A percentile compares a stretch with the other conserved stretches of the same genome.
Evolutionary conservation across 2,113 vertebrate genomes (phyloP).

Genomic region (Perognathus longimembris): DNA sequence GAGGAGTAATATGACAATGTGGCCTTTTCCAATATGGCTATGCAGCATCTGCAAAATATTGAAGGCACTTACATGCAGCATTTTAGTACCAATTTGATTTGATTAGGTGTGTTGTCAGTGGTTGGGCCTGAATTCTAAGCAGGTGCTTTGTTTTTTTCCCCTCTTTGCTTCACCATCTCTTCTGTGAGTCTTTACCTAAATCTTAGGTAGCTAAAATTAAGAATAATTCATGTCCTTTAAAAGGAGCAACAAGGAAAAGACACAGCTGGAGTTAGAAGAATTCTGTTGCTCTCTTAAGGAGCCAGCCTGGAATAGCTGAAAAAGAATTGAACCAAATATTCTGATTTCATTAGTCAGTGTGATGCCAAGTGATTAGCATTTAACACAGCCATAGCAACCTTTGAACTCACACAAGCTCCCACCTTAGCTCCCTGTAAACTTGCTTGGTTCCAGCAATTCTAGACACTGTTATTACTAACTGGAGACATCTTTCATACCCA

Average conservation of each 20-base stretch:
- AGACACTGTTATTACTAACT: background rate
- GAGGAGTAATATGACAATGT: background rate
- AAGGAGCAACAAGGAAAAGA: background rate
- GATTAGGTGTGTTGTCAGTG: constrained; percentile 35
- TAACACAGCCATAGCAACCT: constrained; percentile 48
- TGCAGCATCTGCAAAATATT: background rate
- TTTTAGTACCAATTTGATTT: constrained; percentile 11
- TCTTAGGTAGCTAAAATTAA: constrained; percentile 20
- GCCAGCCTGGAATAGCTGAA: constrained; percentile 12
- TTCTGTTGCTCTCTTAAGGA: constrained; percentile 49
- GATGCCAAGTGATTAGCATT: constrained; percentile 57
- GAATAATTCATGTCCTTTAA: constrained; percentile 42
- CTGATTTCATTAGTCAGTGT: constrained; percentile 5
- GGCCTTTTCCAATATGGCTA: background rate
- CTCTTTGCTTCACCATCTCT: background rate
- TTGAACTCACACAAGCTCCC: background rate
- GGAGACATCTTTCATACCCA: constrained; percentile 1
- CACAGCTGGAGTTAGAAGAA: constrained; percentile 38
- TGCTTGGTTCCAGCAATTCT: background rate
- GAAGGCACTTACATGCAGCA: background rate
- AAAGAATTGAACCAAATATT: constrained; percentile 28
- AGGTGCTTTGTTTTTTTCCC: constrained; percentile 38
- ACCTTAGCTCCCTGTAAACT: background rate
- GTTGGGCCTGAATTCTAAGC: background rate
- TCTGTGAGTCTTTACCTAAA: background rate